Percentiles rank a stretch among this genome's conserved stretches.
These are phyloP conservation scores for Palloptera scutellata DNA, from an alignment of 2,888 invertebrate genomes.

Conservation along the genomic window DNA sequence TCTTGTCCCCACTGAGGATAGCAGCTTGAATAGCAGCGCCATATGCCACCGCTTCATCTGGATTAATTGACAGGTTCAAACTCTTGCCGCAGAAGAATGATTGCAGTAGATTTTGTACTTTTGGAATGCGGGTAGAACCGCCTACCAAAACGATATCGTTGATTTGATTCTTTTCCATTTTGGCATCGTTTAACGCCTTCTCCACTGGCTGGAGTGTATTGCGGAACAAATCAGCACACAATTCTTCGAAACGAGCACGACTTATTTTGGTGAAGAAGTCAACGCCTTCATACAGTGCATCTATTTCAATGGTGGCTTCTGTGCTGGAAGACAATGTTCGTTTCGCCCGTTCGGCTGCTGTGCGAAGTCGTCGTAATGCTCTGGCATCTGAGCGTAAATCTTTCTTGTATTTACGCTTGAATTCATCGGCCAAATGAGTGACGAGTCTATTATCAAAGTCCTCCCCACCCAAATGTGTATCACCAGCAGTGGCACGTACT, in stretches of 20 bases:
- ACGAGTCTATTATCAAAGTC: constrained; percentile 90
- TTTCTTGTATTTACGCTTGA: constrained; percentile 80
- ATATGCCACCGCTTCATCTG: constrained; percentile 82
- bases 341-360: constrained; percentile 81
- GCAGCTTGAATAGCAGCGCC: constrained; percentile 80
- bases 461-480: constrained; percentile 91
- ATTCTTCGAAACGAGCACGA: constrained; percentile 79
- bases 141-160: constrained; percentile 84
- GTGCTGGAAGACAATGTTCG: constrained; percentile 81
- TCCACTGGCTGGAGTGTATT: constrained; percentile 80
- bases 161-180: constrained; percentile 78
- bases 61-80: constrained; percentile 78
- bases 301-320: constrained; percentile 78
- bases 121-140: constrained; percentile 82
- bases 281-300: constrained; percentile 75
- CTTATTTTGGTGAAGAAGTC: constrained; percentile 78
- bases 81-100: constrained; percentile 79
- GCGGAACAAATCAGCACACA: constrained; percentile 76
- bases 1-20: constrained; percentile 74
- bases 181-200: constrained; percentile 79
- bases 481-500: constrained; percentile 91
- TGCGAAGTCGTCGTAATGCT: constrained; percentile 73
- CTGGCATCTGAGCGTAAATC: constrained; percentile 72
- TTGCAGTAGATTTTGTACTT: constrained; percentile 76
- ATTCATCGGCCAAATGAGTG: constrained; percentile 83